Conservation (phyloP, 2,797 vertebrate genomes). For the Pogonophryne albipinna region DNA sequence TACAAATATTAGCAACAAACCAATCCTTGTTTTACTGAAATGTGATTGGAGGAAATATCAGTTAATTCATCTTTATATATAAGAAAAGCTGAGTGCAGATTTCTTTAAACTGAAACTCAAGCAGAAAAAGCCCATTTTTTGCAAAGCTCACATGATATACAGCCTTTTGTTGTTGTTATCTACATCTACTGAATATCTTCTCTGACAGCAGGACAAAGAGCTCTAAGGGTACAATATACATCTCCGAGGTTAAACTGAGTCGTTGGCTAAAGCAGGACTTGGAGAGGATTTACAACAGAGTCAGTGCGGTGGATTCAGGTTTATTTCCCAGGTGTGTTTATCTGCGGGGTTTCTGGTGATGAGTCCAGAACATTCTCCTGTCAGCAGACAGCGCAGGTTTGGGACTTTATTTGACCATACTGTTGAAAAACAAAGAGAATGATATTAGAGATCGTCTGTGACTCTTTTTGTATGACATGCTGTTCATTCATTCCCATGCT, state of each 20-base stretch:
- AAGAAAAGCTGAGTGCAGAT: slow-evolving; percentile 8
- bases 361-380: slow-evolving; percentile 49
- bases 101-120: neutral
- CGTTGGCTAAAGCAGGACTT: slow-evolving; percentile 58
- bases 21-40: neutral
- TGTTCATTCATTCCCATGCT: neutral
- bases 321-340: slow-evolving; percentile 10
- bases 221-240: slow-evolving; percentile 49
- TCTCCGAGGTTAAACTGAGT: slow-evolving; percentile 47
- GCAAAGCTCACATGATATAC: slow-evolving; percentile 13
- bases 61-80: slow-evolving; percentile 7
- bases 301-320: slow-evolving; percentile 20
- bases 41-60: neutral
- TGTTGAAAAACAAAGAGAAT: slow-evolving; percentile 49
- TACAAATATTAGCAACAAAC: slow-evolving; percentile 20
- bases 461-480: neutral
- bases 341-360: slow-evolving; percentile 1
- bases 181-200: slow-evolving; percentile 41
- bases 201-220: slow-evolving; percentile 64
- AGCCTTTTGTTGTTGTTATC: neutral
- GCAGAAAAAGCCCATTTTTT: slow-evolving; percentile 8
- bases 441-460: neutral
- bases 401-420: slow-evolving; percentile 76
- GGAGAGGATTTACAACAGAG: slow-evolving; percentile 24
- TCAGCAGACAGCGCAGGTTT: slow-evolving; percentile 39